These are phyloP conservation scores for Camponotus vicinus DNA, from an alignment of 1,140 invertebrate genomes.

Conservation along the genomic window DNA sequence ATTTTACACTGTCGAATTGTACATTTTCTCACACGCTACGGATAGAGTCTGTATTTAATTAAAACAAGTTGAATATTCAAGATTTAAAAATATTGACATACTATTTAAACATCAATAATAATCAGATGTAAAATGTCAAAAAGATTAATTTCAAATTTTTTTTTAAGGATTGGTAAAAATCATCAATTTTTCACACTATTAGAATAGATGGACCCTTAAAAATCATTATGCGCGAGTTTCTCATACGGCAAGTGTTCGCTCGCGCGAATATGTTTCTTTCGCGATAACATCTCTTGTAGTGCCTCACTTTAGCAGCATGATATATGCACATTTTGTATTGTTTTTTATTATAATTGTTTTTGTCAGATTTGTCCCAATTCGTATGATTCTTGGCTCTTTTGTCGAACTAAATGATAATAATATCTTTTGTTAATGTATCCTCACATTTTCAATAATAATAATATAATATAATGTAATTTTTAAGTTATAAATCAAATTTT, in stretches of 20 bases:
- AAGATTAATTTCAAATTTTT: no score
- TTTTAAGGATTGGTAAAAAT: no score
- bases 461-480: background rate
- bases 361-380: background rate
- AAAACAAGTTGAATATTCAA: no score
- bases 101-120: no score
- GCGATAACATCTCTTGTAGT: background rate
- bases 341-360: background rate
- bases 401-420: background rate
- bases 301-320: conserved; percentile 26
- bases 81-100: no score
- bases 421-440: background rate
- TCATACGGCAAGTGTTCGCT: background rate
- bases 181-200: no score
- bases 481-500: background rate
- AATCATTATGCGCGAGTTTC: background rate
- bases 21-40: no score
- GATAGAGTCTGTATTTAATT: no score
- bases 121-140: no score
- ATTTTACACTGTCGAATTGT: no score
- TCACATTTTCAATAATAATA: background rate
- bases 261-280: background rate
- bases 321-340: background rate
- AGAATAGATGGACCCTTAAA: background rate
- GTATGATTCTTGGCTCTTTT: background rate